Percentiles rank a stretch among this genome's conserved stretches.
Conservation (phyloP, 2,888 invertebrate species). For the Sesia bembeciformis region DNA sequence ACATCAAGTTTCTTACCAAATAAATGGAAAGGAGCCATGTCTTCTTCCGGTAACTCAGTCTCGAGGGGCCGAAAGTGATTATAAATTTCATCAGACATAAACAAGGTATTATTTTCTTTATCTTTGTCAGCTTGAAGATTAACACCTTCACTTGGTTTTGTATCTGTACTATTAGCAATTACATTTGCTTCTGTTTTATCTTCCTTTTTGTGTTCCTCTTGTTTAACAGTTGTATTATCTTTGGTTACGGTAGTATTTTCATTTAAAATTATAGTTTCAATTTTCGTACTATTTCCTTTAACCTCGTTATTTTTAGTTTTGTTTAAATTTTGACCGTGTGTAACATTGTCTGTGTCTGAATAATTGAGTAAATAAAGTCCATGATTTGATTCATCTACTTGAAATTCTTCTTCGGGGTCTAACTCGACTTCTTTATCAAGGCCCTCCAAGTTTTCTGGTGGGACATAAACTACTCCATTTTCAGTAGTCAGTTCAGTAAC, state of each 20-base stretch:
- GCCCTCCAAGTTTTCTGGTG: conserved; percentile 62
- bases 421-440: conserved; percentile 59
- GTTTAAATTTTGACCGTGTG: conserved; percentile 35
- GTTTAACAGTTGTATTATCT: conserved; percentile 22
- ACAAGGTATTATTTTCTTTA: conserved; percentile 68
- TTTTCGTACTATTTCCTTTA: conserved; percentile 23
- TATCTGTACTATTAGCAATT: conserved; percentile 50
- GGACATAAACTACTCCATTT: conserved; percentile 51
- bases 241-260: conserved; percentile 15
- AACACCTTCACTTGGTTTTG: conserved; percentile 31
- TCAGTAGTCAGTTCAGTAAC: conserved; percentile 42
- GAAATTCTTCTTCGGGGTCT: conserved; percentile 70
- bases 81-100: conserved; percentile 77
- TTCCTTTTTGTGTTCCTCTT: conserved; percentile 26
- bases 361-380: conserved; percentile 67
- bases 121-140: conserved; percentile 52
- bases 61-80: conserved; percentile 78
- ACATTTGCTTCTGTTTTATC: conserved; percentile 41
- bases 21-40: conserved; percentile 80
- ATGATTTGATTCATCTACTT: conserved; percentile 71
- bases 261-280: conserved; percentile 19
- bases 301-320: conserved; percentile 29
- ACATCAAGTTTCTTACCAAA: conserved; percentile 79
- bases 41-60: conserved; percentile 76
- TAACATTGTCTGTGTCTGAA: conserved; percentile 60